Evolutionary conservation across 2,888 invertebrate species (phyloP).

Genomic region (Himalopsyche tibetana): DNA sequence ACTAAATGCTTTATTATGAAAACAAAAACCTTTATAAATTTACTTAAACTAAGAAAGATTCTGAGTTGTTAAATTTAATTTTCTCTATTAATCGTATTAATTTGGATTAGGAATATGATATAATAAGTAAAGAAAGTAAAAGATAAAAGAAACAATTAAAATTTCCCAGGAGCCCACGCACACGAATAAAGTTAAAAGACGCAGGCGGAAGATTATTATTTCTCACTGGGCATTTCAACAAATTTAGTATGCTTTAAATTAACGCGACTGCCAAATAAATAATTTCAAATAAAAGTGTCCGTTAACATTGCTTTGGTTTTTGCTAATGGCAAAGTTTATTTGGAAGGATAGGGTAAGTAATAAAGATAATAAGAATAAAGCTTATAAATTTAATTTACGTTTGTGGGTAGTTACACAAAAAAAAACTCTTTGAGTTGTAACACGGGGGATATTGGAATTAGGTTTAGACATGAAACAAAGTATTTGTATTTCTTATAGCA

Average conservation of each 20-base stretch:
- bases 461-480: no score
- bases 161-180: neutral
- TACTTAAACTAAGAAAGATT: no score
- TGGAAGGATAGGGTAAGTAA: neutral
- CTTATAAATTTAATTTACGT: neutral
- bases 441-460: no score
- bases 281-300: neutral
- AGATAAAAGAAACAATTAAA: slow-evolving; percentile 33
- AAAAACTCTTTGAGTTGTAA: no score
- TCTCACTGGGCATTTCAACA: neutral
- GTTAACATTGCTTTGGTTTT: slow-evolving; percentile 10
- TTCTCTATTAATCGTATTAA: neutral
- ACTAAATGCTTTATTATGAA: no score
- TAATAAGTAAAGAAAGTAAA: neutral
- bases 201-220: slow-evolving; percentile 29
- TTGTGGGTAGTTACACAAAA: no score
- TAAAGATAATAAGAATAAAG: neutral
- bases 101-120: neutral
- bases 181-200: neutral
- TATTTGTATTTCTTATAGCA: no score
- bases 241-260: slow-evolving; percentile 31
- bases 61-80: no score
- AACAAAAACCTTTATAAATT: no score
- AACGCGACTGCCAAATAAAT: slow-evolving; percentile 31
- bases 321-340: slow-evolving; percentile 13